These are phyloP conservation scores for Acipenser ruthenus DNA, from an alignment of 2,797 vertebrate genomes.

Conservation along the genomic window DNA sequence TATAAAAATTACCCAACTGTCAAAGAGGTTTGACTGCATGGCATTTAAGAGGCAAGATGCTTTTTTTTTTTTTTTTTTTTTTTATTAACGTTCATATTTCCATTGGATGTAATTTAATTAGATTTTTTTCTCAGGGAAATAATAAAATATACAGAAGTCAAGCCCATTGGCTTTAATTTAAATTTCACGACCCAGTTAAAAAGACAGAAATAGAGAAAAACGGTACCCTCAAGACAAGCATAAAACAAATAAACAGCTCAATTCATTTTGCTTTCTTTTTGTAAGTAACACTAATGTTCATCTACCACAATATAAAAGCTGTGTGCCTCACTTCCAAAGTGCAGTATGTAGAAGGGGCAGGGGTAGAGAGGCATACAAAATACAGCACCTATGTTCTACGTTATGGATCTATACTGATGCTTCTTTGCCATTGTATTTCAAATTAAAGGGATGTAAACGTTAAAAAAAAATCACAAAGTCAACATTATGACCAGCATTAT, in stretches of 20 bases:
- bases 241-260: neutral
- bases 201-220: constrained; percentile 6
- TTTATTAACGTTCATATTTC: constrained; percentile 11
- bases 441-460: no score
- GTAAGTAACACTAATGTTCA: no score
- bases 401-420: no score
- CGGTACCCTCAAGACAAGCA: neutral
- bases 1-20: constrained; percentile 7
- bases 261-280: no score
- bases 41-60: constrained; percentile 21
- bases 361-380: no score
- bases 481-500: no score
- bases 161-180: constrained; percentile 14
- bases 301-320: no score
- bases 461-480: no score
- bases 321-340: no score
- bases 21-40: constrained; percentile 11
- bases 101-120: constrained; percentile 5
- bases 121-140: constrained; percentile 2
- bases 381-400: no score
- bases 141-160: constrained; percentile 3
- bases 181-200: constrained; percentile 5
- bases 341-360: no score
- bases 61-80: constrained; percentile 29
- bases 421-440: no score